phyloP scores from a whole-genome alignment of 2,113 vertebrate species.

The Vidua chalybeata region DNA sequence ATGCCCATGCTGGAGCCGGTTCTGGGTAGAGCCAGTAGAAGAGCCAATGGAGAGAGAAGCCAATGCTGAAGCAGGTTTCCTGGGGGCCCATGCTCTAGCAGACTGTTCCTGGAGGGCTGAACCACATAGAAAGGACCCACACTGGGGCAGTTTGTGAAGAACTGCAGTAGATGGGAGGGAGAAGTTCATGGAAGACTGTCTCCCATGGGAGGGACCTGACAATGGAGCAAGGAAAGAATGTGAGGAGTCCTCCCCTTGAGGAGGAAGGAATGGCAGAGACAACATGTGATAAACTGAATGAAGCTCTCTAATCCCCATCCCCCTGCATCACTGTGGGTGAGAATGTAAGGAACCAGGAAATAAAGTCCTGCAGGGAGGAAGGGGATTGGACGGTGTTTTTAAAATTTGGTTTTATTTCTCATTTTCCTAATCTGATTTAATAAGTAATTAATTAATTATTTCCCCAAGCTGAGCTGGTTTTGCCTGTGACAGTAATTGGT shows the following conservation, averaged over 20 bases:
- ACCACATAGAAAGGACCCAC: rapidly evolving
- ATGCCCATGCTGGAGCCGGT: not conserved
- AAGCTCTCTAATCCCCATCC: not conserved
- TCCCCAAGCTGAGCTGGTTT: not conserved
- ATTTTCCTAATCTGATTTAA: not conserved
- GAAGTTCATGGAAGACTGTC: not conserved
- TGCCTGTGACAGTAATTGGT: not conserved
- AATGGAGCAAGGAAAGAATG: not conserved
- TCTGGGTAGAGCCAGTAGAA: not conserved
- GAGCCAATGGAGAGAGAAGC: not conserved
- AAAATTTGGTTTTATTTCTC: not conserved
- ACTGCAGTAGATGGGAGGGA: not conserved
- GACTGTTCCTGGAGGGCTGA: not conserved
- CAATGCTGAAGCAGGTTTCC: not conserved
- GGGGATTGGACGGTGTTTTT: not conserved
- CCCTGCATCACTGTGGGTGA: too few species aligned
- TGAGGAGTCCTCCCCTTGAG: not conserved
- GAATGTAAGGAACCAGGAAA: not conserved
- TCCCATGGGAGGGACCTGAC: not conserved
- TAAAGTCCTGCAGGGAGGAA: not conserved
- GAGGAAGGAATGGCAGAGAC: not conserved
- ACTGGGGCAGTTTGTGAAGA: not conserved
- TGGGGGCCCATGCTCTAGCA: not conserved
- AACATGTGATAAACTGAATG: not conserved
- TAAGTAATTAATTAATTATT: not conserved